These are phyloP conservation scores for Podocnemis expansa DNA, from an alignment of 2,113 vertebrate species.

Conservation along the genomic window DNA sequence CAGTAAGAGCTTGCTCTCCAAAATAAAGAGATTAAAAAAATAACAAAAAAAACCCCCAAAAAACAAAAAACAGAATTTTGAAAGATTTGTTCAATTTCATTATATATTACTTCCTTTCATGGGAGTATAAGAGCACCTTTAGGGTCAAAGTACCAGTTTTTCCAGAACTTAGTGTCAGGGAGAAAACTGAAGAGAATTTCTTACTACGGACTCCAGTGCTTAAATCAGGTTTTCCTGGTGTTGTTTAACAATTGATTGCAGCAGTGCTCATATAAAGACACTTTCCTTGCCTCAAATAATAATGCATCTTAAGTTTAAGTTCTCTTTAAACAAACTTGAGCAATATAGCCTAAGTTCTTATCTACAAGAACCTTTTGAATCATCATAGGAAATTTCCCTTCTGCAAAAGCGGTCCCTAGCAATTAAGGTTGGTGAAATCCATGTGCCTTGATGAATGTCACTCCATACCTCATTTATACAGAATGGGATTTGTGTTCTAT, in stretches of 20 bases:
- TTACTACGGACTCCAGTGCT: background rate
- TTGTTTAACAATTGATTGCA: background rate
- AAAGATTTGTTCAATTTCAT: background rate
- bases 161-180: background rate
- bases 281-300: background rate
- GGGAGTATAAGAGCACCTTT: background rate
- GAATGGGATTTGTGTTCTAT: background rate
- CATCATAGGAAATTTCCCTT: background rate
- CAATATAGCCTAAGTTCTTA: no score
- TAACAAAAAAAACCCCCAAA: no score
- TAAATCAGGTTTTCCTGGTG: background rate
- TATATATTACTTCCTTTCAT: background rate
- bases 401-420: background rate
- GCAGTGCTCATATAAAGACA: background rate
- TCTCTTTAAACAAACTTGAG: background rate
- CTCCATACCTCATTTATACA: background rate
- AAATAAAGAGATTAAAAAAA: no score
- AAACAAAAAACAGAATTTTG: background rate
- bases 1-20: background rate
- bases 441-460: rapidly evolving
- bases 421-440: background rate
- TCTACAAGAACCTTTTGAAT: background rate
- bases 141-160: background rate
- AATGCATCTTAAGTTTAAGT: background rate
- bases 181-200: background rate